Evolutionary conservation across 2,888 invertebrate species (phyloP), one percentile per base, ranked within the genome.

Genomic region (Itoplectis maculator): DNA sequence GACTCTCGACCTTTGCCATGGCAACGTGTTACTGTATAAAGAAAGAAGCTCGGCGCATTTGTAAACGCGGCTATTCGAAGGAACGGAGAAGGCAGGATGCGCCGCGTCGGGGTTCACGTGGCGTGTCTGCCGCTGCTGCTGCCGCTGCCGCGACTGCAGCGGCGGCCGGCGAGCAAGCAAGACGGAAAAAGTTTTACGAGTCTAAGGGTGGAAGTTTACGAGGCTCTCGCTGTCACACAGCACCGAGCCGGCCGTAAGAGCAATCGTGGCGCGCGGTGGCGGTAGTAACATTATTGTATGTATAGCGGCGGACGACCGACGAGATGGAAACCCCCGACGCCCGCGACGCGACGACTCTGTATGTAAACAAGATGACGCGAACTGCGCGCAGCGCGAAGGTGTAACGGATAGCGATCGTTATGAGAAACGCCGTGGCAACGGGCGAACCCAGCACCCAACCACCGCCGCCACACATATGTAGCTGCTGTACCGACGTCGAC

Each of bases 321-420:
- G 66, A 45, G 79, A 70, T 56, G 42, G 82, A 82, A 78, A 83
- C 69, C 23, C 75, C 40, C 29, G 47, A 18, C 20, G 15, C 45
- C 23, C 45, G 45, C 35, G 37, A 51, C 35, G 65, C 49, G n/a
- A n/a, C n/a, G 75, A 59, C 69, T 69, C 68, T 81, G 75, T 85
- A 84, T 83, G 82, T 83, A 84, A 84, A 86, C 79, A 82, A 82
- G 84, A 85, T 86, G 84, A 85, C 83, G 79, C 80, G 80, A 82
- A 84, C 29, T 29, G 3, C 3, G 79, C 76, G 70, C 82, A 82
- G 79, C 79, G 82, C 66, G 70, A 82, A 82, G 75, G 82, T 82
- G 79, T 79, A 82, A 79, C 79, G 75, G 79, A 82, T 82, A 82
- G 75, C 82, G 82, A 79, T 82, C 78, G 70, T 82, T 82, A 78